Evolutionary conservation across 2,797 vertebrate species (phyloP).

Genomic region (Mormyrus hasselquistii): DNA sequence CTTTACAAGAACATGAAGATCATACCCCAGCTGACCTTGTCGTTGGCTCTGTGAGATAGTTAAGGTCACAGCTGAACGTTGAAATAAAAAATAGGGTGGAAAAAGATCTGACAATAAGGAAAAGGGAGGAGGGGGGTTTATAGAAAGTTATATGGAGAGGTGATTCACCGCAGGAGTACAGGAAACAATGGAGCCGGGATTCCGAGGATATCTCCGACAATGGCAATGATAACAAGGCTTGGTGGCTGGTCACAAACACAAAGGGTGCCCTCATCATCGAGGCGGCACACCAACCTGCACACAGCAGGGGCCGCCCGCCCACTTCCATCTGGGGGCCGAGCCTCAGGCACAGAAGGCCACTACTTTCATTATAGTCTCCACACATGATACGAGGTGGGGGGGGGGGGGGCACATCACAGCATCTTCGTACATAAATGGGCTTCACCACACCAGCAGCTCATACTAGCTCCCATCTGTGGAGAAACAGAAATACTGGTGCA

Average conservation of each 20-base stretch:
- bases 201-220: not conserved
- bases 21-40: not conserved
- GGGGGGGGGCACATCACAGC: not conserved
- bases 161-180: not conserved
- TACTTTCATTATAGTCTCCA: not conserved
- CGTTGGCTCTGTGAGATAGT: not conserved
- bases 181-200: constrained; percentile 3
- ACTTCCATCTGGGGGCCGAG: not conserved
- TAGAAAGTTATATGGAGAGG: not conserved
- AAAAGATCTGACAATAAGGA: not conserved
- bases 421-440: not conserved
- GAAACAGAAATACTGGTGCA: not conserved
- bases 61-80: not conserved
- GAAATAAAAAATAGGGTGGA: not conserved
- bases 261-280: not conserved
- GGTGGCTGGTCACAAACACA: not conserved
- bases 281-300: not conserved
- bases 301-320: not conserved
- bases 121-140: not conserved
- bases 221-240: not conserved
- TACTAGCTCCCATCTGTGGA: not conserved
- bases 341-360: not conserved
- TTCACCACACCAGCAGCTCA: not conserved
- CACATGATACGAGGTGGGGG: not conserved
- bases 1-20: not conserved